phyloP scores from a whole-genome alignment of 2,888 invertebrate species.

The Thymelicus lineola region DNA sequence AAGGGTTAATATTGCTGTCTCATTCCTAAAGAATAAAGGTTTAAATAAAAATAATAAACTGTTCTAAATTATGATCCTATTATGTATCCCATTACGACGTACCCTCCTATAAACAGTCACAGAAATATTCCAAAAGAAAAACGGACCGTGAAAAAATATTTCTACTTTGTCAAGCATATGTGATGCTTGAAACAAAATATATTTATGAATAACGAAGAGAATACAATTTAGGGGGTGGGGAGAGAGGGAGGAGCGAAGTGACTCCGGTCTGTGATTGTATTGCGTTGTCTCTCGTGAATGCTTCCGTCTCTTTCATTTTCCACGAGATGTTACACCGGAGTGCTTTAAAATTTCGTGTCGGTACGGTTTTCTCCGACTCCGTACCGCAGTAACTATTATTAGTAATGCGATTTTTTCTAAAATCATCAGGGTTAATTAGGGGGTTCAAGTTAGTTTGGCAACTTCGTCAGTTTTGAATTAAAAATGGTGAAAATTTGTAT shows the following conservation, averaged over 20 bases:
- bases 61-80: too few relatives aligned
- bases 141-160: constrained; percentile 2
- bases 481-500: too few relatives aligned
- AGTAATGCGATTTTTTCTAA: too few relatives aligned
- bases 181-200: constrained; percentile 29
- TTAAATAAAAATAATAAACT: too few relatives aligned
- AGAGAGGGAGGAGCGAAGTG: not conserved
- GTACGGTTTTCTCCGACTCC: not conserved
- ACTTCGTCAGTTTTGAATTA: too few relatives aligned
- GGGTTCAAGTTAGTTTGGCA: too few relatives aligned
- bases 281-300: not conserved
- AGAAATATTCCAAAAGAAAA: constrained; percentile 5
- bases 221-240: constrained; percentile 31
- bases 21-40: too few relatives aligned
- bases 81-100: too few relatives aligned
- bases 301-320: constrained; percentile 6
- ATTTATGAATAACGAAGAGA: constrained; percentile 33
- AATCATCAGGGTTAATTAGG: too few relatives aligned
- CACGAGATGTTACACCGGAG: constrained; percentile 10
- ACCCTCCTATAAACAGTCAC: too few relatives aligned
- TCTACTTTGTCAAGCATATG: constrained; percentile 22
- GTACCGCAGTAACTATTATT: not conserved
- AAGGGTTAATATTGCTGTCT: too few relatives aligned
- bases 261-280: constrained; percentile 9
- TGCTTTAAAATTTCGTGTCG: constrained; percentile 11